Conservation (phyloP, 1,140 invertebrate genomes). For the Drosophila nigrodunni region DNA sequence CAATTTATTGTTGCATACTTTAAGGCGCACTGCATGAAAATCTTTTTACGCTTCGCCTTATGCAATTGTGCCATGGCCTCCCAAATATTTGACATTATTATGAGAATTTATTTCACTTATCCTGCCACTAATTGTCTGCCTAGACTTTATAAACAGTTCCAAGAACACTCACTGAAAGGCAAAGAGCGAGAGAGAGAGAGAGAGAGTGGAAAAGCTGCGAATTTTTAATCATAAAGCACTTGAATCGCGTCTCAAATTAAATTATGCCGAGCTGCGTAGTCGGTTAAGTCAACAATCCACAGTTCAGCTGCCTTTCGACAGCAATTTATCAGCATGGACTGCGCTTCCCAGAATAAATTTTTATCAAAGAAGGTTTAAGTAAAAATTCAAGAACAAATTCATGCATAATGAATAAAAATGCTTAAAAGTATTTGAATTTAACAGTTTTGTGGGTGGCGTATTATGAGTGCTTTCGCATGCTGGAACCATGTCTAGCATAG, state of each 20-base stretch:
- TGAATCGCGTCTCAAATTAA: slow-evolving; percentile 47
- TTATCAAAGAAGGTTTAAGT: background rate
- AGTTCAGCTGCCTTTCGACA: slow-evolving; percentile 32
- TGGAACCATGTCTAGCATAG: slow-evolving; percentile 39
- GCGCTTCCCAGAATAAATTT: slow-evolving; percentile 16
- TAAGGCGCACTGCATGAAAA: slow-evolving; percentile 25
- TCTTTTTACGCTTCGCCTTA: slow-evolving; percentile 34
- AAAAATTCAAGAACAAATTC: background rate
- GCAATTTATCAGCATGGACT: slow-evolving; percentile 54
- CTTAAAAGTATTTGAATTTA: slow-evolving; percentile 3
- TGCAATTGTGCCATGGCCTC: slow-evolving; percentile 42
- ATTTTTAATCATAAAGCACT: slow-evolving; percentile 37
- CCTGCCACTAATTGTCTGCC: slow-evolving; percentile 60
- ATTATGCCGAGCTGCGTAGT: slow-evolving; percentile 64
- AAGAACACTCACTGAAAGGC: background rate
- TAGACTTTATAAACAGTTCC: slow-evolving; percentile 44
- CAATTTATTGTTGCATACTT: slow-evolving; percentile 73
- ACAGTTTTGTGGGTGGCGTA: background rate
- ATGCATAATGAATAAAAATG: slow-evolving; percentile 15
- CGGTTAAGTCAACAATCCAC: slow-evolving; percentile 12
- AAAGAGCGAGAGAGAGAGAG: background rate
- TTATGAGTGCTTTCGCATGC: slow-evolving; percentile 8
- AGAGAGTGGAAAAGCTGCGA: slow-evolving; percentile 27
- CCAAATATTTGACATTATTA: slow-evolving; percentile 68
- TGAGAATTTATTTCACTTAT: slow-evolving; percentile 70